Evolutionary conservation across 2,113 vertebrate species (phyloP).

Genomic region (Oryzias javanicus): DNA sequence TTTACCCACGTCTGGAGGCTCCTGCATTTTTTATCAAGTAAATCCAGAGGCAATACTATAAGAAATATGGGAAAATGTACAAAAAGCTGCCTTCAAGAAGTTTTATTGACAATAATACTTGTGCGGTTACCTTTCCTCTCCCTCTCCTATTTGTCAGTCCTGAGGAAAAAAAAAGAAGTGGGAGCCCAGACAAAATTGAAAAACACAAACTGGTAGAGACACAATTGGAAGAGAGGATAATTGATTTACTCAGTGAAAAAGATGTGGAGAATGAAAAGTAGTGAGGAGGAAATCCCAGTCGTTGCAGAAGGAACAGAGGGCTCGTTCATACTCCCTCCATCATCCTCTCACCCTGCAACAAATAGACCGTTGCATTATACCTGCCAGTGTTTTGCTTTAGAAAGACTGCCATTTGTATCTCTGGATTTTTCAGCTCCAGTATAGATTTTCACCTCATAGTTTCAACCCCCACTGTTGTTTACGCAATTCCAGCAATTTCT

Average conservation of each 20-base stretch:
- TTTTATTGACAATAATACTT: neutral
- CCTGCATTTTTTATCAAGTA: neutral
- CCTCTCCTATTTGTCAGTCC: slow-evolving; percentile 18
- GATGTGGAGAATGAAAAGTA: slow-evolving; percentile 30
- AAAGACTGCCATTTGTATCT: slow-evolving; percentile 12
- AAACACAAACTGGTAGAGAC: neutral
- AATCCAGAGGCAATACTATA: neutral
- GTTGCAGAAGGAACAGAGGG: slow-evolving; percentile 23
- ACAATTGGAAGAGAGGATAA: slow-evolving; percentile 21
- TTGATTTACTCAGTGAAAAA: slow-evolving; percentile 17
- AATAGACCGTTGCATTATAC: slow-evolving; percentile 43
- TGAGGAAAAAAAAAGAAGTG: neutral
- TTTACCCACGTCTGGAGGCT: neutral
- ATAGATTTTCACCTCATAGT: too few relatives aligned
- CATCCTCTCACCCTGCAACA: slow-evolving; percentile 16
- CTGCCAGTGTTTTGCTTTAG: slow-evolving; percentile 41
- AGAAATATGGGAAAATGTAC: neutral
- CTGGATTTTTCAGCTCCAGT: neutral
- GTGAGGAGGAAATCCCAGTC: slow-evolving; percentile 28
- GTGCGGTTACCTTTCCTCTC: neutral
- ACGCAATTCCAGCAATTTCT: too few relatives aligned
- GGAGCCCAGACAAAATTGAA: neutral
- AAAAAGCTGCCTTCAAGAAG: neutral
- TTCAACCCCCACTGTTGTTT: too few relatives aligned
- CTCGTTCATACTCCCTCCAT: slow-evolving; percentile 11